Evolutionary conservation across 2,888 invertebrate genomes (phyloP).

Genomic region (Ennomos fuscantarius): DNA sequence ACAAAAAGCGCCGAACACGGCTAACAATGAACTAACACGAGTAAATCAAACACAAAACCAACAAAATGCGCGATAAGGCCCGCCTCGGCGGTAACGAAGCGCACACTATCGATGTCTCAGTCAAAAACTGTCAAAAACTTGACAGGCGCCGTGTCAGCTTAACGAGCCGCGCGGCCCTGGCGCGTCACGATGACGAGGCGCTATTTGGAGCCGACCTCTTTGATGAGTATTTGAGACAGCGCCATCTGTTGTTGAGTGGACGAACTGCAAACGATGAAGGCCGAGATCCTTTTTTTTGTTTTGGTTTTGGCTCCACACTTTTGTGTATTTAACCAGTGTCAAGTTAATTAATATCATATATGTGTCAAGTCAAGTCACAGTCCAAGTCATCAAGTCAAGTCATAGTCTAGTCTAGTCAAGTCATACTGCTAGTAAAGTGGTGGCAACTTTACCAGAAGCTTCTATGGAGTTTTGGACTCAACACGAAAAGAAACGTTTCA

Average conservation of each 20-base stretch:
- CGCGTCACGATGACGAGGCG: constrained; percentile 69
- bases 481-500: too few relatives aligned
- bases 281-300: too few relatives aligned
- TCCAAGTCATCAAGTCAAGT: too few relatives aligned
- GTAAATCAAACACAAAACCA: constrained; percentile 73
- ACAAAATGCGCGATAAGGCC: constrained; percentile 65
- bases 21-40: constrained; percentile 77
- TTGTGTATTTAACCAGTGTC: too few relatives aligned
- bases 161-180: constrained; percentile 73
- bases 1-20: constrained; percentile 60
- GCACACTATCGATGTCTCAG: constrained; percentile 83
- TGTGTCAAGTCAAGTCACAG: too few relatives aligned
- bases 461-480: too few relatives aligned
- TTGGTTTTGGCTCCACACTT: too few relatives aligned
- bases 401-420: too few relatives aligned
- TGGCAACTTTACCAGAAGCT: too few relatives aligned
- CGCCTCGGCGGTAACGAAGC: constrained; percentile 79
- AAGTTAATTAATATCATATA: too few relatives aligned
- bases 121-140: constrained; percentile 83
- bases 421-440: too few relatives aligned
- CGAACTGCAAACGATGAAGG: constrained; percentile 36
- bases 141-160: constrained; percentile 82
- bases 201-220: constrained; percentile 35
- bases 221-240: constrained; percentile 38
- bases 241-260: constrained; percentile 73